These are phyloP conservation scores for Staurois parvus DNA, from an alignment of 2,797 vertebrate genomes.

Conservation along the genomic window DNA sequence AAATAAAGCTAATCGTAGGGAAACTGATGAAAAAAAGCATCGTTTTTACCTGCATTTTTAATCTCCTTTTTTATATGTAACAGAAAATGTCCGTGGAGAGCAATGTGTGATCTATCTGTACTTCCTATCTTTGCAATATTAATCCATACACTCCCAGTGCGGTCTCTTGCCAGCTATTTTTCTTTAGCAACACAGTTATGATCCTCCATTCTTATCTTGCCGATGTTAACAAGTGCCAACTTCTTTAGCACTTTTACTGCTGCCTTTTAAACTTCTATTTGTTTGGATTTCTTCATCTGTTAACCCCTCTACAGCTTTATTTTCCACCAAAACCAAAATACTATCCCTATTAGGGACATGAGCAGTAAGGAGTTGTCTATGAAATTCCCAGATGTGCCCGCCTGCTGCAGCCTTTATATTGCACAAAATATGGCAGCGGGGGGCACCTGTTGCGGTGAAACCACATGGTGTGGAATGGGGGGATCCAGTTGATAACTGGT, in stretches of 20 bases:
- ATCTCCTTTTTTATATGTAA: slow-evolving; percentile 25
- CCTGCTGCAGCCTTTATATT: too few relatives aligned
- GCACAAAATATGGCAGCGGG: too few relatives aligned
- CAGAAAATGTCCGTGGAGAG: slow-evolving; percentile 7
- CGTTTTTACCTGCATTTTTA: slow-evolving; percentile 33
- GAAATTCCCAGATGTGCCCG: not conserved
- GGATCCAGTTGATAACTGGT: too few relatives aligned
- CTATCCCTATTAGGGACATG: not conserved
- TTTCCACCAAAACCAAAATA: not conserved
- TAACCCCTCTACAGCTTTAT: not conserved
- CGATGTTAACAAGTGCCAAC: slow-evolving; percentile 18
- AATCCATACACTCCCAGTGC: slow-evolving; percentile 40
- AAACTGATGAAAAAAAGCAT: slow-evolving; percentile 23
- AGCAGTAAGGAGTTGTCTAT: not conserved
- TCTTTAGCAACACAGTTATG: slow-evolving; percentile 7
- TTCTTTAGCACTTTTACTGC: not conserved
- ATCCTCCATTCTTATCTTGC: slow-evolving; percentile 15
- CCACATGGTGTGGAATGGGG: too few relatives aligned
- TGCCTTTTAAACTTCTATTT: not conserved
- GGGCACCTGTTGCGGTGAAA: too few relatives aligned
- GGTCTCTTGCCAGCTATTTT: slow-evolving; percentile 23
- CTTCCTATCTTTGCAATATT: slow-evolving; percentile 31
- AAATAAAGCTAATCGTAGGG: slow-evolving; percentile 5
- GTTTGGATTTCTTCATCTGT: not conserved
- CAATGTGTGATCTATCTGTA: slow-evolving; percentile 38